Base-by-base conservation (phyloP, 2,888 invertebrate species). In the Chrysolina americana region DNA sequence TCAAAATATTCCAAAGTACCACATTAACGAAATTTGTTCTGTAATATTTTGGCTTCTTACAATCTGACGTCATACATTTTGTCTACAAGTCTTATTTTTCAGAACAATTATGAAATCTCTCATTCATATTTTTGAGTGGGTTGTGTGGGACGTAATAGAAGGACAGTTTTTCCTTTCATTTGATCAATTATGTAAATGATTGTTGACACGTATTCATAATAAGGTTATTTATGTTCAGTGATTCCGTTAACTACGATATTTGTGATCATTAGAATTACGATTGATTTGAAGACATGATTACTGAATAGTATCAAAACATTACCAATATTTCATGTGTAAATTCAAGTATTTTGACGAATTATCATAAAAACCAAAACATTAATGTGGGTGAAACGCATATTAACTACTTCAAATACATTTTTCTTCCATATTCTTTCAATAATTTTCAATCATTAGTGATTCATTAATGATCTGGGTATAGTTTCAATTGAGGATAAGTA, bases 81-180 rank as follows among this genome's bases (percentile, higher is more conserved):
- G 9, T 59, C 53, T 13, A 19, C 15, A 63, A 17, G 63, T 36
- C 36, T 41, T 36, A 21, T 11, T 53, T 21, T 17, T 63, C n/a
- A 13, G 41, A 19, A 44, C n/a, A 21, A n/a, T 50, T 50, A 36
- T 66, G 11, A 3, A 36, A 66, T 48, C 28, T 53, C 19, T 68
- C 48, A 36, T 68, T 41, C 3, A 53, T 28, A 53, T 53, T 66
- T 23, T 66, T 21, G 72, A 41, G 71, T 71, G 73, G 75, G 71
- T 41, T 66, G 70, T 64, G 74, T 66, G 71, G 74, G 74, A 74
- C 28, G 74, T 23, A 50, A 41, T 44, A 48, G 73, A 77, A 77
- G 77, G 77, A 68, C 77, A 64, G 50, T 71, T 65, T 73, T 73
- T 71, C 73, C 75, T 77, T 77, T 77, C 77, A 66, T 50, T 70